Evolutionary conservation across 2,888 invertebrate species (phyloP), one percentile per base, ranked within the genome.

Genomic region (Dynastes hyllus): DNA sequence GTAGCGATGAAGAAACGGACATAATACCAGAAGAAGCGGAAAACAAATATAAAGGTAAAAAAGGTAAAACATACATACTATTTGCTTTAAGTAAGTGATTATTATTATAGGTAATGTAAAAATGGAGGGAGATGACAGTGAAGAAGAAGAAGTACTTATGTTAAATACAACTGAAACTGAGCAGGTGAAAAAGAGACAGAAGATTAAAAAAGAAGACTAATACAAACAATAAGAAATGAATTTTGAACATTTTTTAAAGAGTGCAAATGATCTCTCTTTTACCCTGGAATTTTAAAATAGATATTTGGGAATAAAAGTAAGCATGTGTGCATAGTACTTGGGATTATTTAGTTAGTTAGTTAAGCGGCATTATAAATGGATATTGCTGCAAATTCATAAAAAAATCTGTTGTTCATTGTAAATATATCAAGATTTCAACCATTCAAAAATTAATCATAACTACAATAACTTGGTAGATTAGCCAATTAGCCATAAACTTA

Each of bases 61-160:
- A 55, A 66, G 2, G 9, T 32, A 4, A 69, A 65, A 29, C 16
- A 71, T 53, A 55, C 3, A 53, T 53, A 9, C 2, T 58, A 16
- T 16, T 4, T 58, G n/a, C 16, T 58, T 58, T 58, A 53, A n/a
- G 5, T 16, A 16, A 53, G 53, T 58, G 1, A 4, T 22, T 22
- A 58, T 58, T 58, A 58, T 76, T 50, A 51, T 4, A 27, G 51
- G 50, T 51, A 51, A 69, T 13, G 83, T 83, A 80, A 83, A 83
- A 37, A 82, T 87, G 37, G 81, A 83, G 53, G 77, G 85, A 61
- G 86, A 85, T 63, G 86, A 85, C 58, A 89, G 89, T 81, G 90
- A 90, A 85, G 89, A 89, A 83, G 88, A 89, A 63, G 82, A 84
- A 27, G 87, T 88, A 6, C 81, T 89, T 8, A 83, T 89, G 9